These are phyloP conservation scores for Saxidomus purpurata DNA, from an alignment of 1,140 invertebrate species.

Conservation along the genomic window DNA sequence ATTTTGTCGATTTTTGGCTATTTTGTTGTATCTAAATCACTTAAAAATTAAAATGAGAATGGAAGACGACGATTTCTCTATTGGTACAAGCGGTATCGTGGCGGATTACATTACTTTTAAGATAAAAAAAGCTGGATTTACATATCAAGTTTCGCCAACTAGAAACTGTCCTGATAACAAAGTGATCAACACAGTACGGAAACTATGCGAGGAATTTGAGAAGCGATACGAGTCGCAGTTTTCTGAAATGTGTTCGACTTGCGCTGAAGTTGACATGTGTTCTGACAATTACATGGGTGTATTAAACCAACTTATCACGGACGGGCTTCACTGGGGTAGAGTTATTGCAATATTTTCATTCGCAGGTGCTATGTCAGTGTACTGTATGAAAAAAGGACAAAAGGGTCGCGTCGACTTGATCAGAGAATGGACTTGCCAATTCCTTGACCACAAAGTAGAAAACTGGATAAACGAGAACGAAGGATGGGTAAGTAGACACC, in stretches of 20 bases:
- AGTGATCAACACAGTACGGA: constrained; percentile 26
- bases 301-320: constrained; percentile 7
- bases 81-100: constrained; percentile 31
- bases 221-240: constrained; percentile 30
- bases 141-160: constrained; percentile 39
- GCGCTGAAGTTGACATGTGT: constrained; percentile 18
- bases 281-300: constrained; percentile 22
- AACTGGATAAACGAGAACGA: constrained; percentile 46
- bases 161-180: constrained; percentile 36
- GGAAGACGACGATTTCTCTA: constrained; percentile 34
- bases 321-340: constrained; percentile 47
- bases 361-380: constrained; percentile 44
- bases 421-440: constrained; percentile 48
- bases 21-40: neutral
- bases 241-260: constrained; percentile 27
- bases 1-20: neutral
- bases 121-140: constrained; percentile 34
- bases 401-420: constrained; percentile 25
- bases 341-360: constrained; percentile 53
- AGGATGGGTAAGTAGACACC: constrained; percentile 27
- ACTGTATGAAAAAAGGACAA: constrained; percentile 12
- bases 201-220: constrained; percentile 52
- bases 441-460: constrained; percentile 21
- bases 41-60: neutral
- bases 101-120: constrained; percentile 26